Conservation (phyloP, 1,140 invertebrate genomes). For the fruit fly (Drosophila melanogaster) region DNA sequence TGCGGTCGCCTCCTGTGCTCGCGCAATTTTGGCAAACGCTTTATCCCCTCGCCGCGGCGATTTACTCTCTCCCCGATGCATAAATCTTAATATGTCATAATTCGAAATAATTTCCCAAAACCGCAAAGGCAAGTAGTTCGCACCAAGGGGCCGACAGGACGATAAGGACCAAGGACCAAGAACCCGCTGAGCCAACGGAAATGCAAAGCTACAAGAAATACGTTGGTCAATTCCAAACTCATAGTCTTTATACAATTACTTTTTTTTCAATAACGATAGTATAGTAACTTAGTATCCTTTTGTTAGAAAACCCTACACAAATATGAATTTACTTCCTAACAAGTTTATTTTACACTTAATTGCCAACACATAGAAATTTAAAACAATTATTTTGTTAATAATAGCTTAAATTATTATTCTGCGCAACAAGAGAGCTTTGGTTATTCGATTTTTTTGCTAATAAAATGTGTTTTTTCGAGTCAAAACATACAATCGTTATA, state of each 20-base stretch:
- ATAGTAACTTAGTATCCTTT: no score
- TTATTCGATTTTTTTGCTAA: no score
- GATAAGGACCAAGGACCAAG: background rate
- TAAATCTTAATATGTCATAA: constrained; percentile 83
- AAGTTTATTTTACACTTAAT: no score
- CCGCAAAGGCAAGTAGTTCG: constrained; percentile 62
- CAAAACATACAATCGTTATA: background rate
- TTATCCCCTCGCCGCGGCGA: constrained; percentile 11
- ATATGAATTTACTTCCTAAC: background rate
- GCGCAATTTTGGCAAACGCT: constrained; percentile 47
- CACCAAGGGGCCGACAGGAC: constrained; percentile 31
- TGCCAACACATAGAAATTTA: no score
- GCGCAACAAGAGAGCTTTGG: no score
- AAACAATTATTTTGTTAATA: no score
- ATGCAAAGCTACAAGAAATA: constrained; percentile 5
- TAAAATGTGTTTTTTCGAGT: background rate
- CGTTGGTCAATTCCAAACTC: constrained; percentile 1
- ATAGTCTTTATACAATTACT: no score
- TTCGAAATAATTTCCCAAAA: constrained; percentile 73
- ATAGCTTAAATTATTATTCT: no score
- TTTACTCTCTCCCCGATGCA: constrained; percentile 21
- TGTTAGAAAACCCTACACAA: no score
- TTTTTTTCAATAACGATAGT: no score
- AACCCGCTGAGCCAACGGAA: constrained; percentile 58
- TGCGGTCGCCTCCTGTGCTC: constrained; percentile 58